Percentiles rank a stretch among this genome's conserved stretches.
These are phyloP conservation scores for Brachionus rubens DNA, from an alignment of 1,140 invertebrate species.

Conservation along the genomic window DNA sequence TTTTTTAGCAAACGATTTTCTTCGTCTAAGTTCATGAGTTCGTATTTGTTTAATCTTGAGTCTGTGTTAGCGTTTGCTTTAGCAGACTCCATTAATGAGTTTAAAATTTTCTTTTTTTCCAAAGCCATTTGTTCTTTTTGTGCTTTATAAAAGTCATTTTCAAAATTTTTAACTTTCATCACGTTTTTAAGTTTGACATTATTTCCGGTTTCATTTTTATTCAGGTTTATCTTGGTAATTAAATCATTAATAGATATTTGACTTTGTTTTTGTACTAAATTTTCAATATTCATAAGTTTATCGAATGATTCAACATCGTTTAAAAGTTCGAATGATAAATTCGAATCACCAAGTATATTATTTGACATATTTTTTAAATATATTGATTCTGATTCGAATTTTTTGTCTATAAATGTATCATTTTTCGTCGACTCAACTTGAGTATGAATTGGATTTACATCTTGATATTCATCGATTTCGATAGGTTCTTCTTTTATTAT, in stretches of 20 bases:
- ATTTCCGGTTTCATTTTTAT: neutral
- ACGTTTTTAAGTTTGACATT: neutral
- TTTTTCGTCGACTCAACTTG: neutral
- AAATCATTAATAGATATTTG: neutral
- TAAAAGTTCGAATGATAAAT: neutral
- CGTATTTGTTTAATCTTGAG: conserved; percentile 49
- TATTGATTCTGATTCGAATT: conserved; percentile 11
- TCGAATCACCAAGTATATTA: neutral
- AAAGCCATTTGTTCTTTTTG: neutral
- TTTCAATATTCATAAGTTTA: neutral
- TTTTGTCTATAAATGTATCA: neutral
- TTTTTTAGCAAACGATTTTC: conserved; percentile 64
- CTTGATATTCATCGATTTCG: neutral
- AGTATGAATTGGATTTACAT: neutral
- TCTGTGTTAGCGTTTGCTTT: neutral
- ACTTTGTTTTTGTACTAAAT: neutral
- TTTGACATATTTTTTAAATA: neutral
- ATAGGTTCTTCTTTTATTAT: conserved; percentile 11
- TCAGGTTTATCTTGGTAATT: neutral
- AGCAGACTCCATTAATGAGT: neutral
- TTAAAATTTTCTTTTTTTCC: conserved; percentile 1
- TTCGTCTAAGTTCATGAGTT: conserved; percentile 64
- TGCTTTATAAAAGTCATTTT: neutral
- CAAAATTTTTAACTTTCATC: neutral
- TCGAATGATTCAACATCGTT: neutral